Evolutionary conservation across 2,797 vertebrate species (phyloP).

Genomic region (Poeciliopsis infans): DNA sequence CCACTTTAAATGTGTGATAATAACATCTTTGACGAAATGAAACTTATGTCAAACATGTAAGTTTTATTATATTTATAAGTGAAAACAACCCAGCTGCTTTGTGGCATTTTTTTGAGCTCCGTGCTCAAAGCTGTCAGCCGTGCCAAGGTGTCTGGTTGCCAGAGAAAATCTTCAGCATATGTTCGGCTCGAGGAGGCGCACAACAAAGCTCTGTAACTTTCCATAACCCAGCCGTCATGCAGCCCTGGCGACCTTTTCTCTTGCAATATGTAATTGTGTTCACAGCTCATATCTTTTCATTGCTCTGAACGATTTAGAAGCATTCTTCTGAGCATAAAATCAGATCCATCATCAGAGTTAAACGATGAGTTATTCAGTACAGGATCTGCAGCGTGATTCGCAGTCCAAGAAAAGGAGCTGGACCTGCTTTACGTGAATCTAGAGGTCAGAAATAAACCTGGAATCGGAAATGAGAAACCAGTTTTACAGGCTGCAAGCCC

Average conservation of each 20-base stretch:
- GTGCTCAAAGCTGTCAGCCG: background rate
- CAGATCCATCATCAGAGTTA: background rate
- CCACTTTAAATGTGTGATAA: background rate
- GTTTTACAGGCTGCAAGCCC: background rate
- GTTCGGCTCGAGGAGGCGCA: background rate
- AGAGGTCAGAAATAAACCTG: background rate
- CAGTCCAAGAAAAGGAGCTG: background rate
- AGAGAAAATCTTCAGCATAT: constrained; percentile 12
- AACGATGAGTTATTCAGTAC: background rate
- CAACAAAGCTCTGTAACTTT: constrained; percentile 7
- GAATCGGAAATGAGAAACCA: background rate
- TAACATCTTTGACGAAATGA: background rate
- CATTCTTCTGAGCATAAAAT: background rate
- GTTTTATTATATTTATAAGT: background rate
- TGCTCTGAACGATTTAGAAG: background rate
- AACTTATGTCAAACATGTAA: background rate
- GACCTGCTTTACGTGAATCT: background rate
- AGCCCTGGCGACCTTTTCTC: background rate
- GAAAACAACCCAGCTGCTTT: constrained; percentile 5
- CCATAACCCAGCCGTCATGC: background rate
- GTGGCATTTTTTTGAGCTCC: constrained; percentile 1
- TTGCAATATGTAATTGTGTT: background rate
- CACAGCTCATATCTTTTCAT: background rate
- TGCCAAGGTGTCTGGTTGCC: constrained; percentile 8
- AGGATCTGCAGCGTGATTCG: background rate